Conservation (phyloP, 1,140 invertebrate genomes). For the Himalopsyche phryganea region DNA sequence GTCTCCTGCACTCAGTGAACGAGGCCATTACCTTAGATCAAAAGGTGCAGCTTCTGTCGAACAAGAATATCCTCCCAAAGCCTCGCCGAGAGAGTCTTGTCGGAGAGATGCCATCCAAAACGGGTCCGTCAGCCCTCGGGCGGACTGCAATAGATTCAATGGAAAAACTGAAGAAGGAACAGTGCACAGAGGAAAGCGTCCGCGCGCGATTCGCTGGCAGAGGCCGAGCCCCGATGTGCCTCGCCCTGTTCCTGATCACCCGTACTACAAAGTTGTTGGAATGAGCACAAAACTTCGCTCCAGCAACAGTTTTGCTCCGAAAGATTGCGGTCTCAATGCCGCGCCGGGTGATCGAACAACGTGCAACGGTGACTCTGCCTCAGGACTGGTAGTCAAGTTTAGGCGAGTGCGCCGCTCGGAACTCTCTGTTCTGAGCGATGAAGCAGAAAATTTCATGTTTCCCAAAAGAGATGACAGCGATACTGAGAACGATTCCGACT, state of each 20-base stretch:
- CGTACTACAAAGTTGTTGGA: slow-evolving; percentile 72
- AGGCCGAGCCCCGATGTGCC: slow-evolving; percentile 57
- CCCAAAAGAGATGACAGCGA: slow-evolving; percentile 54
- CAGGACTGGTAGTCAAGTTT: slow-evolving; percentile 69
- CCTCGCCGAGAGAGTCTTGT: slow-evolving; percentile 14
- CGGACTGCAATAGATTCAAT: slow-evolving; percentile 9
- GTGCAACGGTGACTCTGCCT: slow-evolving; percentile 49
- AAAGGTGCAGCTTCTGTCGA: slow-evolving; percentile 35
- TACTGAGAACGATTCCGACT: slow-evolving; percentile 42
- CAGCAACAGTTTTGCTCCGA: slow-evolving; percentile 50
- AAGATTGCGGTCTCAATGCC: slow-evolving; percentile 29
- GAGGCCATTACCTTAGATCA: slow-evolving; percentile 35
- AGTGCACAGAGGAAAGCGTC: slow-evolving; percentile 30
- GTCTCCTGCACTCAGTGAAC: slow-evolving; percentile 33
- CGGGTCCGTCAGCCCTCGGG: slow-evolving; percentile 22
- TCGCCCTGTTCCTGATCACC: slow-evolving; percentile 56
- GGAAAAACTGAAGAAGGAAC: slow-evolving; percentile 13
- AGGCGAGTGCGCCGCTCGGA: slow-evolving; percentile 67
- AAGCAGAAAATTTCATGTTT: slow-evolving; percentile 83
- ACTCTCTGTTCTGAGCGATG: slow-evolving; percentile 69
- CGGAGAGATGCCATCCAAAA: slow-evolving; percentile 8
- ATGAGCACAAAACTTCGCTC: slow-evolving; percentile 66
- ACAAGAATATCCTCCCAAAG: slow-evolving; percentile 16
- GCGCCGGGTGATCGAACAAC: slow-evolving; percentile 32
- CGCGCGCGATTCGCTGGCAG: slow-evolving; percentile 41